Conservation (phyloP, 2,113 vertebrate genomes). For the Gobiocypris rarus region DNA sequence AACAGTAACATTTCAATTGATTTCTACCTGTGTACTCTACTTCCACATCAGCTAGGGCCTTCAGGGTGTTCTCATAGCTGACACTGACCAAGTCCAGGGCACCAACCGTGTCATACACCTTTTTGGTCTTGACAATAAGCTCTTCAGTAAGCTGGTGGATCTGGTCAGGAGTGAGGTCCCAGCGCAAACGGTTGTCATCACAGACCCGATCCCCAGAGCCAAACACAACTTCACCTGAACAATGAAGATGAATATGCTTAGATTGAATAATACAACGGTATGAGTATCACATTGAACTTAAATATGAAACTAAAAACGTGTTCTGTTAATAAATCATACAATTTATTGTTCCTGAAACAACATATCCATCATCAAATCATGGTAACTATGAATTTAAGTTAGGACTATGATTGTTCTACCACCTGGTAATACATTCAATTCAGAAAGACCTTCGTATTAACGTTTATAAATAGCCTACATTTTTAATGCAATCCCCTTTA, state of each 20-base stretch:
- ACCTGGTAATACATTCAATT: neutral
- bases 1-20: neutral
- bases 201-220: conserved; percentile 59
- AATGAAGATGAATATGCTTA: neutral
- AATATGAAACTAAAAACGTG: neutral
- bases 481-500: neutral
- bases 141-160: conserved; percentile 77
- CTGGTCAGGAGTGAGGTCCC: conserved; percentile 86
- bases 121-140: conserved; percentile 85
- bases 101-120: conserved; percentile 88
- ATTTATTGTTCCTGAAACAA: neutral
- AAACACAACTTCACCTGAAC: conserved; percentile 77
- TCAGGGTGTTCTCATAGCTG: conserved; percentile 86
- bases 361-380: neutral
- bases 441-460: too few relatives aligned
- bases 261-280: neutral
- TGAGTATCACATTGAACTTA: neutral
- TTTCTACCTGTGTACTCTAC: conserved; percentile 88
- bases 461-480: too few relatives aligned
- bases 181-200: conserved; percentile 78
- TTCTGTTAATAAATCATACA: neutral
- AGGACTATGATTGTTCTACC: neutral
- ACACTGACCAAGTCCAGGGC: conserved; percentile 76
- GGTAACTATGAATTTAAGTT: neutral
- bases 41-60: conserved; percentile 88